Conservation (phyloP, 1,140 invertebrate genomes). For the Mercenaria mercenaria region DNA sequence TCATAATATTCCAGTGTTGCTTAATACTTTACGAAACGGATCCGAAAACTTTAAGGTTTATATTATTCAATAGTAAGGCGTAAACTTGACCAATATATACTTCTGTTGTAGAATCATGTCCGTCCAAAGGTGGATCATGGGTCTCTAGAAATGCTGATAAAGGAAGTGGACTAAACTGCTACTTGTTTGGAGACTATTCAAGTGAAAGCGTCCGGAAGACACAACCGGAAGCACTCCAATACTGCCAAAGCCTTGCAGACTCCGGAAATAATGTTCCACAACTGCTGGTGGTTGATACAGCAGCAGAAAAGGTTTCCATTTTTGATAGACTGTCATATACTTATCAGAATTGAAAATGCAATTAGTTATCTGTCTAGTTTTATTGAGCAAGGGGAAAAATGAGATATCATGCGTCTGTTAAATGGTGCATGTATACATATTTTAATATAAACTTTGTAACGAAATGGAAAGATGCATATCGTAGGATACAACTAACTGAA, state of each 20-base stretch:
- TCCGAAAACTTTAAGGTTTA: no score
- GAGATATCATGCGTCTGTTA: no score
- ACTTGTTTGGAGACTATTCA: slow-evolving; percentile 38
- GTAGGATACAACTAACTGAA: no score
- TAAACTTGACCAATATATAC: no score
- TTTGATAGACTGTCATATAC: neutral
- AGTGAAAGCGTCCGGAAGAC: neutral
- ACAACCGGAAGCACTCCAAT: neutral
- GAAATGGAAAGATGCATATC: no score
- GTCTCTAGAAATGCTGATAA: slow-evolving; percentile 13
- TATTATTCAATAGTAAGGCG: no score
- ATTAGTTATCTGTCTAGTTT: no score
- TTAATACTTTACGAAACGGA: no score
- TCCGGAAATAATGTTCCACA: slow-evolving; percentile 7
- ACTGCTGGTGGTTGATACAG: slow-evolving; percentile 2
- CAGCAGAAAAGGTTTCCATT: slow-evolving; percentile 20
- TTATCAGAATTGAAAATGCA: neutral
- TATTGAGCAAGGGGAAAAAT: no score
- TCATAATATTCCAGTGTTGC: no score
- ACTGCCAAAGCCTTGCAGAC: slow-evolving; percentile 13
- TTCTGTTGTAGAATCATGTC: neutral
- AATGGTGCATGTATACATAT: no score
- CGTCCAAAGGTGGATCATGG: slow-evolving; percentile 9
- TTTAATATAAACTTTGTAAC: no score
- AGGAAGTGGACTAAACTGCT: slow-evolving; percentile 33